Conservation (phyloP, 1,140 invertebrate genomes). For the Drosophila nikananu region DNA sequence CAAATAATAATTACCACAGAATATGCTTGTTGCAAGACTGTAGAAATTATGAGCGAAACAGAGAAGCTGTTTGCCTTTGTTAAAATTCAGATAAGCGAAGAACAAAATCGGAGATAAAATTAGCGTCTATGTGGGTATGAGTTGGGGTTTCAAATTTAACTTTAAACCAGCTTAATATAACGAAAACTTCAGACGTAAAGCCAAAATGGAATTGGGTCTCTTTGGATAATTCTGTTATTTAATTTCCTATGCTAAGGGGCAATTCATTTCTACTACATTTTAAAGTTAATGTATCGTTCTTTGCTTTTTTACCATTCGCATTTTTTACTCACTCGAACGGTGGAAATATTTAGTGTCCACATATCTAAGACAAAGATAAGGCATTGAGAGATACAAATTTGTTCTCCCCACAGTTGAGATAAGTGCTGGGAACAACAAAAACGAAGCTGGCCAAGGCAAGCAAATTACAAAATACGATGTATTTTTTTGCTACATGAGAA, state of each 20-base stretch:
- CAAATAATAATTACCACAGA: constrained; percentile 43
- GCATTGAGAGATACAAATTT: constrained; percentile 58
- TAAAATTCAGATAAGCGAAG: constrained; percentile 28
- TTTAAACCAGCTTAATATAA: not conserved
- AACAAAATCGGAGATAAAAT: constrained; percentile 24
- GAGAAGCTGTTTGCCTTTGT: constrained; percentile 42
- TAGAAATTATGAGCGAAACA: constrained; percentile 20
- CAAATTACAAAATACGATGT: constrained; percentile 32
- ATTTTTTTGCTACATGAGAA: constrained; percentile 2
- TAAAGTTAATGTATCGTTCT: not conserved
- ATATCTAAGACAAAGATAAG: constrained; percentile 68
- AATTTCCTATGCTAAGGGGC: not conserved
- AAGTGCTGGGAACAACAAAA: constrained; percentile 37
- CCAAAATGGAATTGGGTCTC: not conserved
- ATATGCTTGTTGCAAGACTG: constrained; percentile 35
- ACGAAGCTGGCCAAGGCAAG: constrained; percentile 30
- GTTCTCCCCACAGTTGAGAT: constrained; percentile 40
- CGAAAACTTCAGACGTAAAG: too few species aligned
- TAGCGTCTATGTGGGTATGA: not conserved
- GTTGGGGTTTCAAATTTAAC: not conserved
- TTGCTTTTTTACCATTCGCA: not conserved
- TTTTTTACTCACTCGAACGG: constrained; percentile 19
- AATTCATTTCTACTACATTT: not conserved
- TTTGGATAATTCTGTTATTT: not conserved
- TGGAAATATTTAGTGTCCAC: constrained; percentile 24